These are phyloP conservation scores for Andricus grossulariae DNA, from an alignment of 1,140 invertebrate genomes.

Conservation along the genomic window DNA sequence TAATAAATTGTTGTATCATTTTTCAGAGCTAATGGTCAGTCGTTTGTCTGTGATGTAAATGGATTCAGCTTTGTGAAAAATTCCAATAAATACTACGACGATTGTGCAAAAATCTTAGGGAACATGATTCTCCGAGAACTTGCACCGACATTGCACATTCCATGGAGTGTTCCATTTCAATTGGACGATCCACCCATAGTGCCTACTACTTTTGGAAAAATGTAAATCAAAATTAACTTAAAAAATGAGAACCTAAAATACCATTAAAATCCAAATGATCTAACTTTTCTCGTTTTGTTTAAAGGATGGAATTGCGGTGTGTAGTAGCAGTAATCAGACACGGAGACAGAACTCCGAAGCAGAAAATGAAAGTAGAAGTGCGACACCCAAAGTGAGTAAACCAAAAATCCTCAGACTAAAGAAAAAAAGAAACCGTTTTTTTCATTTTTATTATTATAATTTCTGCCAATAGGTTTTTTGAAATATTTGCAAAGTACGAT, in stretches of 20 bases:
- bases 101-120: constrained; percentile 97
- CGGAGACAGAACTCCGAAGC: constrained; percentile 99
- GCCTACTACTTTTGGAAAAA: constrained; percentile 98
- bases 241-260: neutral
- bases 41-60: constrained; percentile 99
- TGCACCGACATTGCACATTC: constrained; percentile 96
- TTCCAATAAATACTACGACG: constrained; percentile 99
- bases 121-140: constrained; percentile 95
- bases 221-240: constrained; percentile 77
- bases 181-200: constrained; percentile 99
- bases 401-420: neutral
- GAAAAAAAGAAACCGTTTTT: neutral
- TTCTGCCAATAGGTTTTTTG: constrained; percentile 89
- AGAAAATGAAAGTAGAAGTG: constrained; percentile 99
- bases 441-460: constrained; percentile 23
- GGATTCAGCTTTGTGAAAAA: constrained; percentile 99
- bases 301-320: constrained; percentile 96
- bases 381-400: constrained; percentile 92
- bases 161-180: constrained; percentile 97
- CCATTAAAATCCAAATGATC: neutral
- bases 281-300: constrained; percentile 38
- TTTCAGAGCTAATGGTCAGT: constrained; percentile 95
- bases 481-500: constrained; percentile 98
- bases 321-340: constrained; percentile 99
- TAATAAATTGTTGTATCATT: constrained; percentile 20